Evolutionary conservation across 2,888 invertebrate genomes (phyloP), one percentile per base, ranked within the genome.

Genomic region (Ochropleura plecta): DNA sequence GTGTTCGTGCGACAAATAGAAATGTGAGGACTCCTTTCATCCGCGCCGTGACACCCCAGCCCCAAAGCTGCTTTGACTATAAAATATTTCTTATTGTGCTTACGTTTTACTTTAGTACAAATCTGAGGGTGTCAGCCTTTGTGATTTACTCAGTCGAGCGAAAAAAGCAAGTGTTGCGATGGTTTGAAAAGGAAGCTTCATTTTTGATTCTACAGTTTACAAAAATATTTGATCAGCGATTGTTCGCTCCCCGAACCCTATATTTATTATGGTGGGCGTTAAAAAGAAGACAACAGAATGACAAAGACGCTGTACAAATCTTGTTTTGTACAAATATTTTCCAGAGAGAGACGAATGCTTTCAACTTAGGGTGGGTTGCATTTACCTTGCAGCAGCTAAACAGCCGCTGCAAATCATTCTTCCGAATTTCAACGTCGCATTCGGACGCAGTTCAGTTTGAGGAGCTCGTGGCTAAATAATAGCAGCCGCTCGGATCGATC

Each of bases 51-150:
- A 89, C 85, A 85, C 76, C 71, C 74, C 71, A 81, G 81, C 79
- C 84, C 85, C 87, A 86, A 90, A 91, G 88, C 86, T 73, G 82
- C 88, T 90, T 90, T 90, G 91, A 90, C 87, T 90, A 84, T 88
- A 89, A 90, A 91, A 90, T 91, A 91, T 92, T 91, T 91, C 88
- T 91, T 90, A 90, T 90, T 91, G 85, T 89, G 86, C 89, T 87
- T 86, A 83, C 88, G 79, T 88, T 90, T 87, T 88, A 81, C 84
- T 89, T 81, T 78, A 78, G 81, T 78, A 82, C 81, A 87, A 89
- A 89, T 89, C 87, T 89, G 84, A 85, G 83, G 76, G 85, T 86
- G 87, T 81, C 85, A 79, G 75, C 87, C 88, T 90, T 91, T 92
- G 90, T 90, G 87, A 86, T 86, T 81, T 83, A 78, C 74, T 77